These are phyloP conservation scores for Apolygus lucorum DNA, from an alignment of 1,140 invertebrate species.

Conservation along the genomic window DNA sequence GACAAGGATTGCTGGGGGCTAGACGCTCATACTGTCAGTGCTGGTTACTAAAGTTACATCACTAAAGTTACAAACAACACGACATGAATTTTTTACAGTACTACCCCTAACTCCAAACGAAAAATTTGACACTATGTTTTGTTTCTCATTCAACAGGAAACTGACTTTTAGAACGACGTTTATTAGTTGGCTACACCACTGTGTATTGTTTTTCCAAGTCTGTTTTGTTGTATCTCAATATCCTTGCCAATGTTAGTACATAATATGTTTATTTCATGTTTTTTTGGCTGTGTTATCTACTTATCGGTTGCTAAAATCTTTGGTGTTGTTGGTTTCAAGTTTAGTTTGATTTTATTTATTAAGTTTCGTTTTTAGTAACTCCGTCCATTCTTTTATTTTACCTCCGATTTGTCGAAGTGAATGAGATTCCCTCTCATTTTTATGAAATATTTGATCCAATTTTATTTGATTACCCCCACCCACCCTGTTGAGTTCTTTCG, in stretches of 20 bases:
- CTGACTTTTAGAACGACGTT: background rate
- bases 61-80: background rate
- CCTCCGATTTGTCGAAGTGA: background rate
- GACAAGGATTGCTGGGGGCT: too few relatives aligned
- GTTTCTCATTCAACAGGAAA: background rate
- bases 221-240: background rate
- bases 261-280: background rate
- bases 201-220: too few relatives aligned
- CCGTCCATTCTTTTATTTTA: background rate
- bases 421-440: background rate
- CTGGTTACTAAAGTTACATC: background rate
- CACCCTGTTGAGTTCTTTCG: background rate
- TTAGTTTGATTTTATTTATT: too few relatives aligned
- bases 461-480: background rate
- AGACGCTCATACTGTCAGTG: background rate
- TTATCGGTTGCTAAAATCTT: background rate
- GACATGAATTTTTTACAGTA: background rate
- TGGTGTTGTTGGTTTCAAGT: background rate
- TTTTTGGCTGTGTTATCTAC: slow-evolving; percentile 7
- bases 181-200: too few relatives aligned
- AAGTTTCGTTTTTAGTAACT: too few relatives aligned
- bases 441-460: background rate
- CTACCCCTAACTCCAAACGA: background rate
- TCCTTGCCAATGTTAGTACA: slow-evolving; percentile 2
- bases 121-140: background rate